Conservation (phyloP, 2,113 vertebrate genomes). For the Eptesicus fuscus region DNA sequence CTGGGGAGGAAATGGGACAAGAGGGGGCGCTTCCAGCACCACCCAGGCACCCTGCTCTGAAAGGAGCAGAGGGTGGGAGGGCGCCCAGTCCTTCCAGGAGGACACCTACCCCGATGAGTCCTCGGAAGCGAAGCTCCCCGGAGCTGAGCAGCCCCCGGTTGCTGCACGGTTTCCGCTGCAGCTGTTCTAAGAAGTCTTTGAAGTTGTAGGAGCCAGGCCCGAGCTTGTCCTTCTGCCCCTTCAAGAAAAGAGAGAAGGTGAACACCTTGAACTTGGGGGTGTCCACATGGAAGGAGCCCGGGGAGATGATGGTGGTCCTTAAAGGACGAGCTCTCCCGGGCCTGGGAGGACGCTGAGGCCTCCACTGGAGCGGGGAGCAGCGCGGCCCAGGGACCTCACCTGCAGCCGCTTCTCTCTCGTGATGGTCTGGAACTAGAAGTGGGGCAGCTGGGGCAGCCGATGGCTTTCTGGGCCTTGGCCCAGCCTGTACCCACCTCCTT, state of each 20-base stretch:
- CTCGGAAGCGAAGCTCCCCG: constrained; percentile 76
- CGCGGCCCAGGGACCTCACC: constrained; percentile 59
- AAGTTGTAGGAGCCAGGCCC: constrained; percentile 80
- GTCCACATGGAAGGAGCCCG: not conserved
- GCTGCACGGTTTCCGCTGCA: constrained; percentile 73
- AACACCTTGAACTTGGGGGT: not conserved
- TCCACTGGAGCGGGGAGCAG: too few species aligned
- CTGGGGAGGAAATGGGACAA: not conserved
- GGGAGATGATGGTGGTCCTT: not conserved
- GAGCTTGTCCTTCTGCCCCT: constrained; percentile 73
- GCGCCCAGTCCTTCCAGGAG: not conserved
- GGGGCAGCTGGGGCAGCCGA: constrained; percentile 72
- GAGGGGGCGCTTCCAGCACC: not conserved
- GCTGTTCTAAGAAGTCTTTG: constrained; percentile 77
- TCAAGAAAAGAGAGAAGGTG: not conserved
- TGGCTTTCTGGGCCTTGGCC: constrained; percentile 66
- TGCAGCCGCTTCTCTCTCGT: constrained; percentile 65
- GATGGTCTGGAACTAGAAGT: constrained; percentile 74
- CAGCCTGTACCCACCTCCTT: constrained; percentile 73
- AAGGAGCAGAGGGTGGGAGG: not conserved
- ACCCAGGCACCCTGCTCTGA: not conserved
- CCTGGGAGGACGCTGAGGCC: not conserved
- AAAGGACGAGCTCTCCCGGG: not conserved
- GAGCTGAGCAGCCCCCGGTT: constrained; percentile 78
- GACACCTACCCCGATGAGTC: constrained; percentile 63